These are phyloP conservation scores for Protodeltote pygarga DNA, from an alignment of 2,888 invertebrate genomes.

Conservation along the genomic window DNA sequence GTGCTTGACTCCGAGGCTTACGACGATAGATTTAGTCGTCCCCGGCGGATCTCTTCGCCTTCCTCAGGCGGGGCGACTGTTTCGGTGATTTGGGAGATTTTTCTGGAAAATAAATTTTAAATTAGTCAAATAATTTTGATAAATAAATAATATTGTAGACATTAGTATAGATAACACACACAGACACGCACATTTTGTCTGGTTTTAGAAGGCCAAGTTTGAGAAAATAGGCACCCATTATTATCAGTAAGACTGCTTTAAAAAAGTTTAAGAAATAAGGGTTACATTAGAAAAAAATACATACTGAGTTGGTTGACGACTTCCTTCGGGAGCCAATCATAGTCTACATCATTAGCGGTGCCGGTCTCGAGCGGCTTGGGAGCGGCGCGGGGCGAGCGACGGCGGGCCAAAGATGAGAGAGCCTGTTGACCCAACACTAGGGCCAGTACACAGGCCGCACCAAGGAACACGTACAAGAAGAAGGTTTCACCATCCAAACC, in stretches of 20 bases:
- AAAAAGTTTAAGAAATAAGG: too few species aligned
- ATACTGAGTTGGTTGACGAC: conserved; percentile 94
- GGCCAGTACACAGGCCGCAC: conserved; percentile 94
- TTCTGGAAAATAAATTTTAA: conserved; percentile 79
- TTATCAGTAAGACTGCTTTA: too few species aligned
- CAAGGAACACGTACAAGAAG: conserved; percentile 98
- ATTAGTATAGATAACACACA: too few species aligned
- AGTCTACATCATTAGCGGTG: conserved; percentile 97
- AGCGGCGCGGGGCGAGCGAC: conserved; percentile 86
- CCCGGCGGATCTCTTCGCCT: conserved; percentile 91
- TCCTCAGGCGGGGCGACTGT: conserved; percentile 92
- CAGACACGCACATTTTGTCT: too few species aligned
- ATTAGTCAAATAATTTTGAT: not conserved
- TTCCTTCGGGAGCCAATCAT: conserved; percentile 99
- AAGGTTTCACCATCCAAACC: conserved; percentile 99
- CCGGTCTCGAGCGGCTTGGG: conserved; percentile 95
- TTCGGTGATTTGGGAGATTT: conserved; percentile 89
- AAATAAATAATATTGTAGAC: too few species aligned
- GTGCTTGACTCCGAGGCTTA: conserved; percentile 47
- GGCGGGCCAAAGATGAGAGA: conserved; percentile 93
- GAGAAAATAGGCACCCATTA: too few species aligned
- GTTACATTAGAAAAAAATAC: conserved; percentile 57
- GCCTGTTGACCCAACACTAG: conserved; percentile 96
- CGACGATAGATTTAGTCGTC: conserved; percentile 84
- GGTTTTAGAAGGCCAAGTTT: too few species aligned